These are phyloP conservation scores for Oceanites oceanicus DNA, from an alignment of 2,113 vertebrate genomes.

Conservation along the genomic window DNA sequence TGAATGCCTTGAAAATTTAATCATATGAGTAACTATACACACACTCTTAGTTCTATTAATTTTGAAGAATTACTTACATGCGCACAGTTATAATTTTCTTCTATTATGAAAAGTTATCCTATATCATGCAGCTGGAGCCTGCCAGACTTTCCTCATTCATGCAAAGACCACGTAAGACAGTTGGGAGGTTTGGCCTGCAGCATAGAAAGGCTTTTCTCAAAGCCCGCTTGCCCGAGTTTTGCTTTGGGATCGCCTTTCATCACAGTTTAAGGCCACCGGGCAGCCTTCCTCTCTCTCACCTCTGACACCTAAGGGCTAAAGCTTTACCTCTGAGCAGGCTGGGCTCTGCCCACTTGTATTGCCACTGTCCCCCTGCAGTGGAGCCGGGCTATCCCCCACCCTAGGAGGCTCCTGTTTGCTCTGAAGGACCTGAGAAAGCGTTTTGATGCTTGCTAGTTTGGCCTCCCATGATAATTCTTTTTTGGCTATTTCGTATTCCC, in stretches of 20 bases:
- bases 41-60: slow-evolving; percentile 30
- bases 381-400: not conserved
- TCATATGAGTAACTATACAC: slow-evolving; percentile 27
- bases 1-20: slow-evolving; percentile 44
- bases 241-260: not conserved
- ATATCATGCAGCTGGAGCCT: slow-evolving; percentile 3
- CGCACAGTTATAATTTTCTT: slow-evolving; percentile 40
- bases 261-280: accelerated
- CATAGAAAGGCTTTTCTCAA: not conserved
- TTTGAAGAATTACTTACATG: slow-evolving; percentile 30
- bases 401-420: not conserved
- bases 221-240: accelerated
- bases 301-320: not conserved
- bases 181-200: not conserved
- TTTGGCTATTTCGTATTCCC: not conserved
- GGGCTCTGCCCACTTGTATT: not conserved
- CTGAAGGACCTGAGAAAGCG: not conserved
- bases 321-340: not conserved
- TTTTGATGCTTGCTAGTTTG: not conserved
- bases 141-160: not conserved
- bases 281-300: not conserved
- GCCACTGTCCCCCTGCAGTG: not conserved
- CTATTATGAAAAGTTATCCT: slow-evolving; percentile 16
- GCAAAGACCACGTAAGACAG: not conserved
- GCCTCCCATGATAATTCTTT: not conserved